Conservation (phyloP, 2,113 vertebrate genomes). For the pig (Sus scrofa) region DNA sequence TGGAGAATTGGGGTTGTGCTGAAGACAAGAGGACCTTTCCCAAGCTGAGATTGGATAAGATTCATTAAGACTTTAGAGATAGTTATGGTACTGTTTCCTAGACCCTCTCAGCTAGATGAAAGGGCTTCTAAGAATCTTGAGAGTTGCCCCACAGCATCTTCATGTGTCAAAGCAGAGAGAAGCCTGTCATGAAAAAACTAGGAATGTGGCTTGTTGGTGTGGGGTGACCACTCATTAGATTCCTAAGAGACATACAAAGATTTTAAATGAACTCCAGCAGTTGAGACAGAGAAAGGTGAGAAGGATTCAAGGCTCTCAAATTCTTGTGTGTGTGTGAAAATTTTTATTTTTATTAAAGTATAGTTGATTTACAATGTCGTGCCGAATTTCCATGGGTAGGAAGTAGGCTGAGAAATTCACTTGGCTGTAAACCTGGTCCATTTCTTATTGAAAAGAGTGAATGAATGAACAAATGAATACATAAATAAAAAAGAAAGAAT, state of each 20-base stretch:
- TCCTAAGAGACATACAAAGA: neutral
- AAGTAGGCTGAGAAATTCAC: neutral
- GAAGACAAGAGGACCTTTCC: neutral
- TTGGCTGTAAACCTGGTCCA: neutral
- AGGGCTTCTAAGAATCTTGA: neutral
- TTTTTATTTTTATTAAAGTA: no score
- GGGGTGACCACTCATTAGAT: no score
- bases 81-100: neutral
- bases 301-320: neutral
- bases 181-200: neutral
- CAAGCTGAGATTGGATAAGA: neutral
- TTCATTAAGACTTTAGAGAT: neutral
- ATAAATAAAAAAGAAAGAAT: neutral
- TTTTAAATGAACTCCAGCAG: neutral
- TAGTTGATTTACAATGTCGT: no score
- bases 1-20: neutral
- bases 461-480: neutral
- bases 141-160: neutral
- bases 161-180: neutral
- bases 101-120: neutral
- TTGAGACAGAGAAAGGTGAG: neutral
- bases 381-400: neutral
- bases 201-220: neutral
- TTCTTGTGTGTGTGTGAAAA: no score
- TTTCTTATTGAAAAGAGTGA: neutral